Evolutionary conservation across 35 echinoderm and acorn worm species (phyloP).

Genomic region (Lytechinus variegatus): DNA sequence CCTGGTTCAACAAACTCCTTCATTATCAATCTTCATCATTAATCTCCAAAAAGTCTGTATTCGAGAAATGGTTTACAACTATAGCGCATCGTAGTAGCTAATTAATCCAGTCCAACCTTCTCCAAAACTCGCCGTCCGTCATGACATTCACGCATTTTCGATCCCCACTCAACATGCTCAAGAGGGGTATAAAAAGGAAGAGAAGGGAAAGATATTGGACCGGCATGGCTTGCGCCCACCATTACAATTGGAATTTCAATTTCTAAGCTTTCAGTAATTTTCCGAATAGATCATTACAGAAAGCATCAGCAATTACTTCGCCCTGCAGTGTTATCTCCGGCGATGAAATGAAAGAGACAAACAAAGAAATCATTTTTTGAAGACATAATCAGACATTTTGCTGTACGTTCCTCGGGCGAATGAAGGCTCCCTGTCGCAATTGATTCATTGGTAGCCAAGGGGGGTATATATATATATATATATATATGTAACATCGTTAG

Average conservation of each 20-base stretch:
- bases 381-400: not conserved
- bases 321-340: not conserved
- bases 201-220: not conserved
- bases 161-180: not conserved
- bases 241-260: slow-evolving; percentile 7
- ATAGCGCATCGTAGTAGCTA: not conserved
- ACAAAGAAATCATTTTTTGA: not conserved
- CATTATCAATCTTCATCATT: not conserved
- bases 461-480: not conserved
- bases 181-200: not conserved
- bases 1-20: not conserved
- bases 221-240: not conserved
- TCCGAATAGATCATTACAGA: not conserved
- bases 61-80: not conserved
- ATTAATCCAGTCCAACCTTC: not conserved
- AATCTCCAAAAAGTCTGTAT: not conserved
- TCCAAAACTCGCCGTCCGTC: not conserved
- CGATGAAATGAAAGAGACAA: not conserved
- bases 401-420: not conserved
- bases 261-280: not conserved
- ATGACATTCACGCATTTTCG: not conserved
- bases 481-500: not conserved
- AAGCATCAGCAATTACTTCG: slow-evolving; percentile 11
- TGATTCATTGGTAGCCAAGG: not conserved
- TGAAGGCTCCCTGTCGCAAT: not conserved